Conservation (phyloP, 2,797 vertebrate species). For the Petrocephalus sullivani region DNA sequence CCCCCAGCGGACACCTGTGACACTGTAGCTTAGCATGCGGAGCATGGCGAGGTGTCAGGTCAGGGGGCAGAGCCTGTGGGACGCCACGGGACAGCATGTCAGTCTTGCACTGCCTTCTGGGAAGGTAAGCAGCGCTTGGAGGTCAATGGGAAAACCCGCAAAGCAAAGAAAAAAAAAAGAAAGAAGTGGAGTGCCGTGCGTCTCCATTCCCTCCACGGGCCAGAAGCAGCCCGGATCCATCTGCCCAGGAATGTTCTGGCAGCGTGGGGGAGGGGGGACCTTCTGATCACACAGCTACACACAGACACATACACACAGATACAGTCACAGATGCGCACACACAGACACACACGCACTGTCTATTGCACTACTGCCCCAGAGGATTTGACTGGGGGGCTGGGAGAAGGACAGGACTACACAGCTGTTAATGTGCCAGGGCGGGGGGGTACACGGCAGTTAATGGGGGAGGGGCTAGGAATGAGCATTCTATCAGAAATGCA, state of each 20-base stretch:
- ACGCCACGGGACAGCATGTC: not conserved
- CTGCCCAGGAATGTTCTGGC: slow-evolving; percentile 35
- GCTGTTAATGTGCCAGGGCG: not conserved
- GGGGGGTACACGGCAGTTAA: not conserved
- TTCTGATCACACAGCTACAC: slow-evolving; percentile 23
- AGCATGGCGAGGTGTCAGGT: not conserved
- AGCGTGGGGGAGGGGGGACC: slow-evolving; percentile 33
- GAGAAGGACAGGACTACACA: not conserved
- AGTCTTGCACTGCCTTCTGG: not conserved
- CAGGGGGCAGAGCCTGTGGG: not conserved
- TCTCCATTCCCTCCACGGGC: slow-evolving; percentile 22
- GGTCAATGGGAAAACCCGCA: not conserved
- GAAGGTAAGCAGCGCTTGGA: not conserved
- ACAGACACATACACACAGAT: slow-evolving; percentile 25
- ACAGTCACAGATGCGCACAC: not conserved
- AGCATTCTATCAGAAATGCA: not conserved
- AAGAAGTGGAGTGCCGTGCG: not conserved
- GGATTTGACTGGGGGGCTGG: not conserved
- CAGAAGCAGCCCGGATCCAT: slow-evolving; percentile 40
- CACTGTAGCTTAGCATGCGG: not conserved
- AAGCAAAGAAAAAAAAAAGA: not conserved
- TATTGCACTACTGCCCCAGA: not conserved
- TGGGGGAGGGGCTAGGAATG: not conserved
- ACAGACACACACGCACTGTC: not conserved
- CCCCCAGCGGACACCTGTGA: slow-evolving; percentile 30